These are phyloP conservation scores for Tretioscincus oriximinensis DNA, from an alignment of 2,113 vertebrate species.

Conservation along the genomic window DNA sequence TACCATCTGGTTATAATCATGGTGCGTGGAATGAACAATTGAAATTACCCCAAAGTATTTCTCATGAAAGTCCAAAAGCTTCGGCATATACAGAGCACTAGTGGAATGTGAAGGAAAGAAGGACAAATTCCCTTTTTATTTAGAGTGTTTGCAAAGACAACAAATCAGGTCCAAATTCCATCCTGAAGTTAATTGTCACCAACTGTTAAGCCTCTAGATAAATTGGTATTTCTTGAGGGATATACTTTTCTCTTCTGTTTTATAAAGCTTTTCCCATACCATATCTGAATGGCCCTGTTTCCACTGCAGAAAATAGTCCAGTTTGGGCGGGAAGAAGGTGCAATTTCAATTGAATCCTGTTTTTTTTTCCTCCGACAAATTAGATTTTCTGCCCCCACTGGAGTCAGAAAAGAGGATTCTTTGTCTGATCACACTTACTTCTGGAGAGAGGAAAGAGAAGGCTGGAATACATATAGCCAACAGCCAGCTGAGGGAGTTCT, in stretches of 20 bases:
- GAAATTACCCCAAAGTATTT: slow-evolving; percentile 45
- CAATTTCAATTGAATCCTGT: no score
- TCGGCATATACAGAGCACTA: slow-evolving; percentile 39
- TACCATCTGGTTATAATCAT: slow-evolving; percentile 63
- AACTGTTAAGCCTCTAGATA: slow-evolving; percentile 33
- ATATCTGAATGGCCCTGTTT: slow-evolving; percentile 16
- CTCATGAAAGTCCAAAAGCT: slow-evolving; percentile 37
- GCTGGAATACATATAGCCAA: no score
- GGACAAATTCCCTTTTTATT: slow-evolving; percentile 40
- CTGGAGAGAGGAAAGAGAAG: no score
- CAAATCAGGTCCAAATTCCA: slow-evolving; percentile 43
- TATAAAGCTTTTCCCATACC: background rate
- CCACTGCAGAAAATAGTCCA: no score
- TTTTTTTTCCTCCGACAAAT: no score
- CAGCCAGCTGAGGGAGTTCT: no score
- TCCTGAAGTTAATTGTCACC: slow-evolving; percentile 1
- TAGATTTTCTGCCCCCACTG: no score
- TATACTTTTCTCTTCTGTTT: slow-evolving; percentile 44
- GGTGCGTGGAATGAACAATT: slow-evolving; percentile 30
- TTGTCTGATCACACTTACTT: no score
- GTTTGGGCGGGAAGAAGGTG: no score
- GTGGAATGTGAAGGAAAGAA: slow-evolving; percentile 28
- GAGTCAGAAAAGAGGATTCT: no score
- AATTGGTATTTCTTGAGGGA: slow-evolving; percentile 41
- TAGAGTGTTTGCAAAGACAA: background rate